Percentiles rank a stretch among this genome's conserved stretches.
Evolutionary conservation across 2,888 invertebrate genomes (phyloP).

Genomic region (Mesoligia furuncula): DNA sequence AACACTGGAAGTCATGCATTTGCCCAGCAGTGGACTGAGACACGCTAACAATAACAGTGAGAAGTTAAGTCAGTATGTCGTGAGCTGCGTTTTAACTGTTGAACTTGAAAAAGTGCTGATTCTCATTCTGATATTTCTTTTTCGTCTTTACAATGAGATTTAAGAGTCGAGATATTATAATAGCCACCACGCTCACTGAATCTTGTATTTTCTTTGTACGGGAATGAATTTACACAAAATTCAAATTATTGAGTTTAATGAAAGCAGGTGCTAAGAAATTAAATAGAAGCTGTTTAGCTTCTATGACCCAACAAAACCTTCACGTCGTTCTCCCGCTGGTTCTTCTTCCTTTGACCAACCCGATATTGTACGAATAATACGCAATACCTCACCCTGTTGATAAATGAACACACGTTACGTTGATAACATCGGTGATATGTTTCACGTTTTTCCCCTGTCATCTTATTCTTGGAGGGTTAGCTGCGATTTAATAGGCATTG

Average conservation of each 20-base stretch:
- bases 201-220: not conserved
- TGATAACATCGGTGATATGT: conserved; percentile 77
- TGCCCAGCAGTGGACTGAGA: not conserved
- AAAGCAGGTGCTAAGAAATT: not conserved
- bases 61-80: not conserved
- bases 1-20: not conserved
- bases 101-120: not conserved
- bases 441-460: conserved; percentile 69
- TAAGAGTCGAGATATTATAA: not conserved
- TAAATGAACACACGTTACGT: conserved; percentile 77
- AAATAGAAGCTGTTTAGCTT: not conserved
- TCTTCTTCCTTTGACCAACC: conserved; percentile 45
- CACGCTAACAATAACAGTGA: not conserved
- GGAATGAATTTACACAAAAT: not conserved
- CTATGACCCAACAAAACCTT: not conserved
- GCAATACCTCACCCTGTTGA: conserved; percentile 77
- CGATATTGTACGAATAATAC: conserved; percentile 78
- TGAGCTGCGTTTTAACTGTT: not conserved
- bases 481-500: conserved; percentile 43
- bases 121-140: not conserved
- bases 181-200: not conserved
- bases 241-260: not conserved
- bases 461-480: conserved; percentile 54
- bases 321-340: conserved; percentile 24
- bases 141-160: not conserved